Evolutionary conservation across 1,140 invertebrate species (phyloP).

Genomic region (Ostrea edulis): DNA sequence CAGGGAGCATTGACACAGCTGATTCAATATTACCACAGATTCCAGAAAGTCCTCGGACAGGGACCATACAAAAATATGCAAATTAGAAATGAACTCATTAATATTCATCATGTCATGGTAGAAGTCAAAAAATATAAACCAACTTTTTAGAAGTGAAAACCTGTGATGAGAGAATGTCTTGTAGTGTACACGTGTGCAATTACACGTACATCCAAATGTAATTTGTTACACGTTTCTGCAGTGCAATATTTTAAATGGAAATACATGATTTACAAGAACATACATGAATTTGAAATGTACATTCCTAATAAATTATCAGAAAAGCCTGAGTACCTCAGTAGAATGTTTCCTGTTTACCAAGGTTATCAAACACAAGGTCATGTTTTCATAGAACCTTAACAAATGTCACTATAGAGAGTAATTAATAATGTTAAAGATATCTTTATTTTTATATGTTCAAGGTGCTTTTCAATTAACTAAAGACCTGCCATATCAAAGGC

Average conservation of each 20-base stretch:
- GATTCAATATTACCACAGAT: constrained; percentile 98
- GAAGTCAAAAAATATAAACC: constrained; percentile 99
- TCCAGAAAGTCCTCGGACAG: constrained; percentile 96
- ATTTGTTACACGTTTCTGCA: background rate
- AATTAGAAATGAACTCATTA: constrained; percentile 93
- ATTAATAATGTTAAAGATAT: too few relatives aligned
- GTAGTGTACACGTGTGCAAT: background rate
- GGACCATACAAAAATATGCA: constrained; percentile 83
- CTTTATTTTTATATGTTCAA: too few relatives aligned
- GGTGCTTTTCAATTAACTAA: background rate
- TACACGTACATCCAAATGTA: background rate
- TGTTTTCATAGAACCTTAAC: too few relatives aligned
- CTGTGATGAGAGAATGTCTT: background rate
- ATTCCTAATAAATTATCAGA: background rate
- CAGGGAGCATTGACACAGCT: constrained; percentile 96
- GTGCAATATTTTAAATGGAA: background rate
- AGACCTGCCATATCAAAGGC: constrained; percentile 4
- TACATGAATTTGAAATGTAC: background rate
- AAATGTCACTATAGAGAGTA: too few relatives aligned
- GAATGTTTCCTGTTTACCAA: too few relatives aligned
- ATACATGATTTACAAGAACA: background rate
- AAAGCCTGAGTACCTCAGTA: too few relatives aligned
- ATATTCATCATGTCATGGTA: constrained; percentile 99
- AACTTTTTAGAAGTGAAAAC: constrained; percentile 81
- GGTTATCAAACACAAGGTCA: too few relatives aligned